Evolutionary conservation across 2,888 invertebrate species (phyloP).

Genomic region (Dasysyrphus albostriatus): DNA sequence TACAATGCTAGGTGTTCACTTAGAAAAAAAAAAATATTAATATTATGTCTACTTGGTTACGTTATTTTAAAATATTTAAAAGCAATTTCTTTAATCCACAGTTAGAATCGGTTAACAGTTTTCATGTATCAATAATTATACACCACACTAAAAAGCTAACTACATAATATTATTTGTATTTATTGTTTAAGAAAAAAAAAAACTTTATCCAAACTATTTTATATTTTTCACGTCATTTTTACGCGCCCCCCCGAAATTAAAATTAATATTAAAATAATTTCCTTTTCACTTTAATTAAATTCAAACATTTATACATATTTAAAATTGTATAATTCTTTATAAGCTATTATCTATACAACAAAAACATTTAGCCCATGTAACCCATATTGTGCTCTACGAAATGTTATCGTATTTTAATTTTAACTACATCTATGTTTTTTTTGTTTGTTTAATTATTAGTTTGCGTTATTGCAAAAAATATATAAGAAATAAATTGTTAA

Average conservation of each 20-base stretch:
- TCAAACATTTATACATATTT: conserved; percentile 43
- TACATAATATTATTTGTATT: conserved; percentile 40
- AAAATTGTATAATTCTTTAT: conserved; percentile 19
- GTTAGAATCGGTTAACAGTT: conserved; percentile 55
- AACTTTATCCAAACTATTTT: conserved; percentile 46
- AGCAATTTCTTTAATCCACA: conserved; percentile 69
- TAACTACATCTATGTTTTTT: conserved; percentile 38
- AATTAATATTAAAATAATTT: conserved; percentile 4
- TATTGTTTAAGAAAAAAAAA: conserved; percentile 31
- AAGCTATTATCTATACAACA: conserved; percentile 24
- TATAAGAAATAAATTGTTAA: conserved; percentile 42
- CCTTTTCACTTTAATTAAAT: conserved; percentile 35
- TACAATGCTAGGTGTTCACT: conserved; percentile 57
- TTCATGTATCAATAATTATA: conserved; percentile 35
- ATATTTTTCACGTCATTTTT: conserved; percentile 46
- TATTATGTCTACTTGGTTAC: conserved; percentile 54
- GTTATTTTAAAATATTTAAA: conserved; percentile 58
- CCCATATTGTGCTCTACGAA: conserved; percentile 71
- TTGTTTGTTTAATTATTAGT: conserved; percentile 9
- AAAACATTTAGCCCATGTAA: conserved; percentile 54
- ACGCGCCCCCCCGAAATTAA: not conserved
- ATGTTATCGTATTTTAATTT: conserved; percentile 63
- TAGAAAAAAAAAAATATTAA: conserved; percentile 16
- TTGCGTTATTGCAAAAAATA: conserved; percentile 16
- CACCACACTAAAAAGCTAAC: conserved; percentile 69